Conservation (phyloP, 1,140 invertebrate species). For the Polypedilum vanderplanki region DNA sequence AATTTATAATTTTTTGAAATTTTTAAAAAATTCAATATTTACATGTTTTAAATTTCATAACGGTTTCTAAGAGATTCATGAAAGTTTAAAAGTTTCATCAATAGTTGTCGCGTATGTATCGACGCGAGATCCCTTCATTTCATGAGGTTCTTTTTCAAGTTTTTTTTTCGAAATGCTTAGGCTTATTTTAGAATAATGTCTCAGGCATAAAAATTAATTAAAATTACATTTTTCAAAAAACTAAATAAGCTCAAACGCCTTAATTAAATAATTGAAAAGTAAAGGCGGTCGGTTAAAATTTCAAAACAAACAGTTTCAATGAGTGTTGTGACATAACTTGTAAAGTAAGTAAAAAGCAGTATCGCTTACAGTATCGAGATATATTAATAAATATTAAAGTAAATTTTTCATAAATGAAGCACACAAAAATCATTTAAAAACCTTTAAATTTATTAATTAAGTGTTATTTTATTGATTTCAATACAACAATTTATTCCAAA, state of each 20-base stretch:
- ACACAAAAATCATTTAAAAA: constrained; percentile 15
- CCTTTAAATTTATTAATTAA: constrained; percentile 9
- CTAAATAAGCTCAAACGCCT: not conserved
- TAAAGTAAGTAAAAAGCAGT: not conserved
- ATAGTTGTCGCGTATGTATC: too few species aligned
- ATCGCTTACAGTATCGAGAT: constrained; percentile 11
- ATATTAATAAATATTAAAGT: constrained; percentile 20
- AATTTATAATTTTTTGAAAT: too few species aligned
- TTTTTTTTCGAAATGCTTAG: constrained; percentile 19
- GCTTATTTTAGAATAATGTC: constrained; percentile 2
- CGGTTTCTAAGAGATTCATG: too few species aligned
- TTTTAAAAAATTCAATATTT: too few species aligned
- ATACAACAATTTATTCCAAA: constrained; percentile 6
- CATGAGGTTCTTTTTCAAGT: constrained; percentile 19
- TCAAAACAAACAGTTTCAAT: too few species aligned
- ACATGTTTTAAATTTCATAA: too few species aligned
- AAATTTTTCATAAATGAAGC: constrained; percentile 19
- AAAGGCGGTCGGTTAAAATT: too few species aligned
- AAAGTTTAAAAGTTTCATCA: too few species aligned
- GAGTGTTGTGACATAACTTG: not conserved
- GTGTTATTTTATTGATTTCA: constrained; percentile 19
- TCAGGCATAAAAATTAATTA: not conserved
- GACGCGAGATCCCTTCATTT: too few species aligned
- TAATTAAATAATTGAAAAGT: too few species aligned
- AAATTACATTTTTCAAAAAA: not conserved